Percentiles rank a stretch among this genome's conserved stretches.
phyloP scores from a whole-genome alignment of 1,140 invertebrate genomes.

The Drosophila nigrodunni region DNA sequence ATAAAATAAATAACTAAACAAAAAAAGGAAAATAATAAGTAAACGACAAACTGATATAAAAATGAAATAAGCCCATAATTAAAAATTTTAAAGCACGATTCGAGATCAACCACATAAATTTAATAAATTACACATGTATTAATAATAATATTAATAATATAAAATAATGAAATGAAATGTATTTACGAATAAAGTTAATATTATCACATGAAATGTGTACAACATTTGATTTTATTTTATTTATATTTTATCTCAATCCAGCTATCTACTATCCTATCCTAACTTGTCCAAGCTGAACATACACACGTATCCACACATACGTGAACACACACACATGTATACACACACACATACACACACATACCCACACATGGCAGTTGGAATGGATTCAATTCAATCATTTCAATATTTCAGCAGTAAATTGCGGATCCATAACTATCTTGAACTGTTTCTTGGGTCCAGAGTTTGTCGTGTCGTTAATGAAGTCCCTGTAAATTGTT shows the following conservation, averaged over 20 bases:
- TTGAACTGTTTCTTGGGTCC: conserved; percentile 85
- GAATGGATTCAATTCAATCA: conserved; percentile 20
- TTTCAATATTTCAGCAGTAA: conserved; percentile 68
- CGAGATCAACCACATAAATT: conserved; percentile 70
- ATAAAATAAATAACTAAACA: conserved; percentile 19
- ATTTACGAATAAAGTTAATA: conserved; percentile 78
- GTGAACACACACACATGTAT: too few species aligned
- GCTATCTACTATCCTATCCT: background rate
- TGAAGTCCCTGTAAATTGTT: conserved; percentile 58
- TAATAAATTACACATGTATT: conserved; percentile 81
- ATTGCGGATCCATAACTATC: conserved; percentile 67
- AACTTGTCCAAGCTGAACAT: background rate
- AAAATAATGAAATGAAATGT: conserved; percentile 77
- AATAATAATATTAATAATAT: conserved; percentile 53
- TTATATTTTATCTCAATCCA: background rate
- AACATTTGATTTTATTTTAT: conserved; percentile 30
- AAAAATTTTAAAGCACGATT: conserved; percentile 80
- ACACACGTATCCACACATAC: too few species aligned
- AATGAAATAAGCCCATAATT: conserved; percentile 64
- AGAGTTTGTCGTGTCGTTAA: conserved; percentile 7
- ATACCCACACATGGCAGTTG: background rate
- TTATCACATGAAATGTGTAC: conserved; percentile 71
- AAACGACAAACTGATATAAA: background rate
- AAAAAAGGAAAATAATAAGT: background rate
- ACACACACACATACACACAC: too few species aligned